Conservation (phyloP, 2,113 vertebrate genomes). For the Hymenochirus boettgeri region DNA sequence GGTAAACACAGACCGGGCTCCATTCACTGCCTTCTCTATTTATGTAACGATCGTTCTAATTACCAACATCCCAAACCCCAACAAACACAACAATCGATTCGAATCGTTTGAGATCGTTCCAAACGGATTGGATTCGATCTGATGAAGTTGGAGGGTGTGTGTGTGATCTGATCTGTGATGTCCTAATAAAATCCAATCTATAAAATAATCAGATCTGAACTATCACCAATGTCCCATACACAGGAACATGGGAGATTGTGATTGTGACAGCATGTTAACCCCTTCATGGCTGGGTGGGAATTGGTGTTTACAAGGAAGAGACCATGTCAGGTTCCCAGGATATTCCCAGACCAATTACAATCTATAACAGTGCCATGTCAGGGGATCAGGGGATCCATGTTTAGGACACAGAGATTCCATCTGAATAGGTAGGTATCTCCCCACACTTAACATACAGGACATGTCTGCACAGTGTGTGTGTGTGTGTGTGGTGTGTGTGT, state of each 20-base stretch:
- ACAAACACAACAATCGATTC: conserved; percentile 86
- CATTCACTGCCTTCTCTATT: conserved; percentile 38
- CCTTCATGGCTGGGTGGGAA: conserved; percentile 47
- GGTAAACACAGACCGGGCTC: too few species aligned
- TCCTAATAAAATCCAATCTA: conserved; percentile 82
- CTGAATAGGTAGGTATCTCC: neutral
- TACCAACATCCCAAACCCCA: conserved; percentile 60
- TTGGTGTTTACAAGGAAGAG: neutral
- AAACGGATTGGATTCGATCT: conserved; percentile 91
- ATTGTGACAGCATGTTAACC: conserved; percentile 66
- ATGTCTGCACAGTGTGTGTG: neutral
- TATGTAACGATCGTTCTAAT: too few species aligned
- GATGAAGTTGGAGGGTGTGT: conserved; percentile 86
- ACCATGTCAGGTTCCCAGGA: neutral
- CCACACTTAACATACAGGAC: neutral
- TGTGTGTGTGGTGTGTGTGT: neutral
- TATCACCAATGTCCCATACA: conserved; percentile 75
- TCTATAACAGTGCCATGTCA: conserved; percentile 14
- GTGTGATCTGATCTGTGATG: conserved; percentile 86
- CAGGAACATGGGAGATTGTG: conserved; percentile 67
- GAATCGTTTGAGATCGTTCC: conserved; percentile 83
- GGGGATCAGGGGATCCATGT: neutral
- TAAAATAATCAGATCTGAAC: conserved; percentile 74
- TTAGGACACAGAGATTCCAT: neutral
- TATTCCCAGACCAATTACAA: conserved; percentile 4